phyloP scores from a whole-genome alignment of 2,797 vertebrate species.

The Lithobates sylvaticus region DNA sequence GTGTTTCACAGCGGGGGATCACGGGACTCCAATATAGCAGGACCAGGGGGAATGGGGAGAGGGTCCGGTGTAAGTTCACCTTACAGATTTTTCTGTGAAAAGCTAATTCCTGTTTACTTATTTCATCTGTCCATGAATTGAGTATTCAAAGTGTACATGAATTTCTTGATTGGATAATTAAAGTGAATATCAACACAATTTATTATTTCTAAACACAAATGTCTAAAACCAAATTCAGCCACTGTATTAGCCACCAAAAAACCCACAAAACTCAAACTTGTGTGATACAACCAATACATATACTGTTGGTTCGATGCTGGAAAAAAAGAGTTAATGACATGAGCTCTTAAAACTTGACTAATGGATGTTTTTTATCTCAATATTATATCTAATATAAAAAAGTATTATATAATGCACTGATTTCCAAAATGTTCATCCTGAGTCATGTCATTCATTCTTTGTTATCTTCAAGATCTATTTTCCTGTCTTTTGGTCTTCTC shows the following conservation, averaged over 20 bases:
- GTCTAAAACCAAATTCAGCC: no score
- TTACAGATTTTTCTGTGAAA: no score
- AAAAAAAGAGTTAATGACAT: neutral
- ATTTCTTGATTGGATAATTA: no score
- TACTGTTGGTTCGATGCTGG: neutral
- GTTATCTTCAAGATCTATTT: neutral
- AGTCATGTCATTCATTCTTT: neutral
- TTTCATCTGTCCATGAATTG: no score
- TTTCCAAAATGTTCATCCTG: neutral
- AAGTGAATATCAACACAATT: no score
- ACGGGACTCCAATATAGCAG: no score
- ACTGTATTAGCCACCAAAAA: neutral
- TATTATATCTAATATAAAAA: neutral
- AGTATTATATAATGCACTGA: neutral
- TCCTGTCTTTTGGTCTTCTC: slow-evolving; percentile 51
- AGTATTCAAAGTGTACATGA: no score
- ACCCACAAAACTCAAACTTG: neutral
- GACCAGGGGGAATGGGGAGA: no score
- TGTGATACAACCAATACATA: neutral
- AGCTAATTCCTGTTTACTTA: no score
- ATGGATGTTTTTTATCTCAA: neutral
- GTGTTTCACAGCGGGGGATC: no score
- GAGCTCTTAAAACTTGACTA: neutral
- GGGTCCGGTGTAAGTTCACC: no score
- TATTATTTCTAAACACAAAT: no score